These are phyloP conservation scores for Alcis repandata DNA, from an alignment of 2,888 invertebrate species.

Conservation along the genomic window DNA sequence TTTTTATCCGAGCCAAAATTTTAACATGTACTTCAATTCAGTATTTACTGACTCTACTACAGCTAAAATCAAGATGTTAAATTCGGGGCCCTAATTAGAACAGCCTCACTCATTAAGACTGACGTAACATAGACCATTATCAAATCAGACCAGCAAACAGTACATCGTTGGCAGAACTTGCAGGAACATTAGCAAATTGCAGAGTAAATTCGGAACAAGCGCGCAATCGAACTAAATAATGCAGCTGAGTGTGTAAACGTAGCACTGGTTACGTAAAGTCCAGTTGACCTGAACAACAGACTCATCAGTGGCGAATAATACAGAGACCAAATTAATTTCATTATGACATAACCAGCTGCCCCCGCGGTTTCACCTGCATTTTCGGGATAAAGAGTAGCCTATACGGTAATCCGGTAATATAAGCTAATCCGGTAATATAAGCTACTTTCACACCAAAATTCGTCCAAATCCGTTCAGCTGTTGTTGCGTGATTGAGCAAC, in stretches of 20 bases:
- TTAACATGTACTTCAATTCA: neutral
- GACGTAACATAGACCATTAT: conserved; percentile 2
- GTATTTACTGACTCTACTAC: neutral
- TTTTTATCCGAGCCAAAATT: neutral
- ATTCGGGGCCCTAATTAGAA: neutral
- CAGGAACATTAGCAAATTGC: conserved; percentile 42
- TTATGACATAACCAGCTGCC: too few relatives aligned
- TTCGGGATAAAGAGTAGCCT: too few relatives aligned
- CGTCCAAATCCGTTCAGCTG: too few relatives aligned
- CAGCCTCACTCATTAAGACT: conserved; percentile 9
- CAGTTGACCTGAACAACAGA: conserved; percentile 17
- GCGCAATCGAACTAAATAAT: conserved; percentile 51
- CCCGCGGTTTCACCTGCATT: too few relatives aligned
- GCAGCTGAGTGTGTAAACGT: conserved; percentile 41
- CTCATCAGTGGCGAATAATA: neutral
- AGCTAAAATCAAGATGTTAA: neutral
- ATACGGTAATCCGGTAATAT: too few relatives aligned
- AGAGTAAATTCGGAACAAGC: conserved; percentile 39
- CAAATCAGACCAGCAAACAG: conserved; percentile 17
- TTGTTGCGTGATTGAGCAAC: too few relatives aligned
- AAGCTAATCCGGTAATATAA: too few relatives aligned
- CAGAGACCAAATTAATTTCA: neutral
- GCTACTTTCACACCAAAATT: too few relatives aligned
- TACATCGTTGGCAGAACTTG: conserved; percentile 17
- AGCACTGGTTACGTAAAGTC: conserved; percentile 43